These are phyloP conservation scores for Endotricha flammealis DNA, from an alignment of 2,888 invertebrate genomes.

Conservation along the genomic window DNA sequence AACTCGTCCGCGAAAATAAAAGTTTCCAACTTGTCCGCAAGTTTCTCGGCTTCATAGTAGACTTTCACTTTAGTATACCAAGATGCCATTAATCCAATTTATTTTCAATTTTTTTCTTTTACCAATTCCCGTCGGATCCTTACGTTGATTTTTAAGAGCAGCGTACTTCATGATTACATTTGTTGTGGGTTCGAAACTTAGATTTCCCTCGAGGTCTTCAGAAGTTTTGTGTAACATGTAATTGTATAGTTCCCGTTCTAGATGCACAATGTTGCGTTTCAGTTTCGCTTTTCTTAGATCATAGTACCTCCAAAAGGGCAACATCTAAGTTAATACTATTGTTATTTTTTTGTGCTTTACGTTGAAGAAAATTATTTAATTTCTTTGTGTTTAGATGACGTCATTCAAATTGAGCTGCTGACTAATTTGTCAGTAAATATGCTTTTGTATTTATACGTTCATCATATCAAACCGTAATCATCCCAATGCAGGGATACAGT, in stretches of 20 bases:
- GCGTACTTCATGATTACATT: conserved; percentile 6
- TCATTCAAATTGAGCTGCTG: no score
- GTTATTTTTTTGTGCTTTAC: no score
- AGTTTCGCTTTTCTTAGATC: no score
- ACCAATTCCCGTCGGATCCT: neutral
- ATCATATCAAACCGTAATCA: no score
- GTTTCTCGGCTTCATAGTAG: neutral
- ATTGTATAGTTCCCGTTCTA: conserved; percentile 3
- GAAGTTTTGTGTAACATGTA: conserved; percentile 8
- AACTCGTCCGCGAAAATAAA: no score
- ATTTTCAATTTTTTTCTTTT: conserved; percentile 2
- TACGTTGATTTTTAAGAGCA: conserved; percentile 6
- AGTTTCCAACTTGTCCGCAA: neutral
- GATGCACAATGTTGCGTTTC: conserved; percentile 3
- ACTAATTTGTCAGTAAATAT: no score
- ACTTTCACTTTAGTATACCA: neutral
- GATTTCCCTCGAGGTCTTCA: conserved; percentile 3
- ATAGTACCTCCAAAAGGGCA: no score
- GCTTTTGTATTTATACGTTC: no score
- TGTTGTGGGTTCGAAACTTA: conserved; percentile 6
- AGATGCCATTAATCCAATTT: neutral
- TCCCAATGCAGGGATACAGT: no score
- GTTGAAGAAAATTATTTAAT: no score
- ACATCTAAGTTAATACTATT: no score
- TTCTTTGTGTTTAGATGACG: no score